Evolutionary conservation across 2,797 vertebrate genomes (phyloP).

Genomic region (Morus bassanus): DNA sequence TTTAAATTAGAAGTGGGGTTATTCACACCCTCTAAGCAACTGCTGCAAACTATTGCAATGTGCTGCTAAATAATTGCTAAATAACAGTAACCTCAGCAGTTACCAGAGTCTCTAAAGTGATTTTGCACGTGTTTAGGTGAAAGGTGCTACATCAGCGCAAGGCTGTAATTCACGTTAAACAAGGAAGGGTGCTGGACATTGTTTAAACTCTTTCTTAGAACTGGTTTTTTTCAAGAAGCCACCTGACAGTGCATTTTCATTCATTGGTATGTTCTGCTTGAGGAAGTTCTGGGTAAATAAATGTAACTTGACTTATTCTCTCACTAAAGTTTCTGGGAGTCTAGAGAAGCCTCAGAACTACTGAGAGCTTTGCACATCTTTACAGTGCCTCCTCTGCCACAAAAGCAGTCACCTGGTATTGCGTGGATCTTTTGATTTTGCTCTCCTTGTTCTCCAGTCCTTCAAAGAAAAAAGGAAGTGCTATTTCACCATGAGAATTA

Average conservation of each 20-base stretch:
- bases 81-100: constrained; percentile 31
- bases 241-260: neutral
- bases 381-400: neutral
- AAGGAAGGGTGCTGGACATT: neutral
- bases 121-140: constrained; percentile 38
- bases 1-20: constrained; percentile 22
- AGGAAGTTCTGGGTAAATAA: neutral
- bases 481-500: neutral
- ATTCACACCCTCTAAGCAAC: constrained; percentile 37
- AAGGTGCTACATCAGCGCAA: neutral
- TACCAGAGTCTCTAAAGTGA: constrained; percentile 34
- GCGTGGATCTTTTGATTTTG: neutral
- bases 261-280: neutral
- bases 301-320: neutral
- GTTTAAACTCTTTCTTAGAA: constrained; percentile 6
- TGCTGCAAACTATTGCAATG: neutral
- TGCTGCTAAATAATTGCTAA: constrained; percentile 27
- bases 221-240: neutral
- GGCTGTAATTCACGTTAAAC: constrained; percentile 42
- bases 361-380: neutral
- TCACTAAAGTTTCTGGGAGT: neutral
- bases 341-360: neutral
- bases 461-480: neutral
- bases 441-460: neutral
- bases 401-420: neutral